These are phyloP conservation scores for Parus major DNA, from an alignment of 2,113 vertebrate species.

Conservation along the genomic window DNA sequence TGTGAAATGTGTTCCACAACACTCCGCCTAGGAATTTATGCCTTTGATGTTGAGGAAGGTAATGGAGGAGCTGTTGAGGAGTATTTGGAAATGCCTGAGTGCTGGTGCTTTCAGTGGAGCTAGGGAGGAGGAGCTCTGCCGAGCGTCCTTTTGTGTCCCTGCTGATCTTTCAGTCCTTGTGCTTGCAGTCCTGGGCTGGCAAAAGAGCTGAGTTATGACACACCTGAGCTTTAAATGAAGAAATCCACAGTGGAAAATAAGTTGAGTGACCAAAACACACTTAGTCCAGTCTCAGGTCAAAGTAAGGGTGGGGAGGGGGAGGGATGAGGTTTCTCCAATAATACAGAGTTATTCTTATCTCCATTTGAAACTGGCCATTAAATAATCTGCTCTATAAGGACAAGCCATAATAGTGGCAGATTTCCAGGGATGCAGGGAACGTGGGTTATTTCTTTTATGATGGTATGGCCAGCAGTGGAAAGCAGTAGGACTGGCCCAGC, in stretches of 20 bases:
- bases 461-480: not conserved
- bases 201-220: not conserved
- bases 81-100: not conserved
- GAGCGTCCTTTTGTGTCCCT: not conserved
- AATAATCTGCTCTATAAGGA: not conserved
- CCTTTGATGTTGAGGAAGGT: slow-evolving; percentile 90
- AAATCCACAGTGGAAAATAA: not conserved
- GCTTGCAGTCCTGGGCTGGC: not conserved
- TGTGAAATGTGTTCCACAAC: slow-evolving; percentile 85
- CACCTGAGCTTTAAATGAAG: not conserved
- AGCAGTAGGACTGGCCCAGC: not conserved
- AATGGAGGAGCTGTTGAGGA: not conserved
- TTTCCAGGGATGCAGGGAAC: not conserved
- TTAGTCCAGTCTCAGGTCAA: not conserved
- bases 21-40: slow-evolving; percentile 85
- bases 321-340: not conserved
- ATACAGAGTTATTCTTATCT: not conserved
- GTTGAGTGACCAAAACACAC: not conserved
- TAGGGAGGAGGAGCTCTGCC: not conserved
- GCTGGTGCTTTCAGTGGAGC: not conserved
- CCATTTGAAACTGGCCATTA: not conserved
- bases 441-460: not conserved
- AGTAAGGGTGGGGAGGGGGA: rapidly evolving
- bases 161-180: not conserved
- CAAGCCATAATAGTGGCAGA: not conserved